Conservation (phyloP, 1,140 invertebrate species). For the Batillaria attramentaria region DNA sequence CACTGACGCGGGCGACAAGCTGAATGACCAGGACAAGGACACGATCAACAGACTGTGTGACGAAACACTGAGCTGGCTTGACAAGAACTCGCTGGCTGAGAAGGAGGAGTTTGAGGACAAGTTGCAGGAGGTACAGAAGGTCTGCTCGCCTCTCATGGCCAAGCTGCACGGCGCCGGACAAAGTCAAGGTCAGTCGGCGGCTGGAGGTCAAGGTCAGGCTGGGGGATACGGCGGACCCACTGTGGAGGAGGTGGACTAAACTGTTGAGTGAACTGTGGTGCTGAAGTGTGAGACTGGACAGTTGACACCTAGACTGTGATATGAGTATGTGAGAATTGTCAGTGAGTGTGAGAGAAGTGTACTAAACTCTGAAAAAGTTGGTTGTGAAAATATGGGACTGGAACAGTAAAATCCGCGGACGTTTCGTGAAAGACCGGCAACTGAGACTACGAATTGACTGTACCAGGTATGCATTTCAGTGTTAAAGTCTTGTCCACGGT, state of each 20-base stretch:
- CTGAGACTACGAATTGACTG: not conserved
- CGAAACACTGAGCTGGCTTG: constrained; percentile 94
- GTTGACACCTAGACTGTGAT: not conserved
- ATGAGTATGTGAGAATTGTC: not conserved
- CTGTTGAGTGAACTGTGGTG: not conserved
- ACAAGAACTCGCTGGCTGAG: constrained; percentile 83
- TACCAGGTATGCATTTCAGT: not conserved
- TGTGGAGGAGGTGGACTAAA: constrained; percentile 63
- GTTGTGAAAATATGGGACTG: too few relatives aligned
- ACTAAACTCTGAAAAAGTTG: not conserved
- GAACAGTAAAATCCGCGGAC: too few relatives aligned
- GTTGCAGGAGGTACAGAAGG: constrained; percentile 64
- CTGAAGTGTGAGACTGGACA: too few relatives aligned
- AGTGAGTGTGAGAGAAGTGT: not conserved
- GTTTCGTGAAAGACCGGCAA: too few relatives aligned
- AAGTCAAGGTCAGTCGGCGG: constrained; percentile 1
- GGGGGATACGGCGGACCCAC: constrained; percentile 41
- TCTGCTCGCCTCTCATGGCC: constrained; percentile 71
- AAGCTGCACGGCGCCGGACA: constrained; percentile 72
- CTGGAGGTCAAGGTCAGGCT: not conserved
- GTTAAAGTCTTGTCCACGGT: too few relatives aligned
- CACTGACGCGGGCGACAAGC: constrained; percentile 77
- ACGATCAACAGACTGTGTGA: constrained; percentile 85
- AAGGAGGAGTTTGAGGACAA: constrained; percentile 69
- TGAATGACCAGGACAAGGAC: constrained; percentile 91